Evolutionary conservation across 1,140 invertebrate species (phyloP), one percentile per base, ranked within the genome.

Genomic region (Prorops nasuta): DNA sequence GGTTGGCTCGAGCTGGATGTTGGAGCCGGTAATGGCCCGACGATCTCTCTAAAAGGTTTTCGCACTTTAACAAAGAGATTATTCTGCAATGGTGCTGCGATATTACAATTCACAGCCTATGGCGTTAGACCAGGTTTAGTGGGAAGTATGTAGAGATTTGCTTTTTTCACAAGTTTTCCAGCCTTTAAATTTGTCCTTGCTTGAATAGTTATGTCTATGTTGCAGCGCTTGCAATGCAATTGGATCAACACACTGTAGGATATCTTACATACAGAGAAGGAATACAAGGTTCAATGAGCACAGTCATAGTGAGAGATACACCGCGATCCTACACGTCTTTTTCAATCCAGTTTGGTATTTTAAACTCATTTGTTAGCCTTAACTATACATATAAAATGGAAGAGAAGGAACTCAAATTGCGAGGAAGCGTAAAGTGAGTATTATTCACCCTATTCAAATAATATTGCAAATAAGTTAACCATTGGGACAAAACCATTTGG

Each of bases 241-340:
- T 97, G 49, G 89, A 92, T 64, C 87, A 87, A 51, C 84, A 92
- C 66, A 89, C 90, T 0, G 84, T 93, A 31, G 93, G 93, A 19
- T 92, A 94, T 63, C 71, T 96, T 8, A 91, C 90, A 0, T 94
- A 91, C 64, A 86, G 90, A 69, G 83, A 83, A 1, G 88, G 88
- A 4, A 46, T 74, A 3, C 81, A 86, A 31, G 88, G 86, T 12
- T 84, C 86, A 0, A 86, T 96, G 83, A 87, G 83, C 1, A 91
- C 91, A 0, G 85, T 85, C 34, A 76, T 95, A 18, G 84, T 90
- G 22, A 83, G 88, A 53, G 87, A 90, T 63, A 88, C 86, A 3
- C 82, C 88, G 51, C 80, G 80, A 24, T 70, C 66, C 42, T 79
- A 64, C 77, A 88, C 60, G 64, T 83, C 48, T 80, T 84, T 69